Base-by-base conservation (phyloP, 2,888 invertebrate genomes). In the Eristalis arbustorum region DNA sequence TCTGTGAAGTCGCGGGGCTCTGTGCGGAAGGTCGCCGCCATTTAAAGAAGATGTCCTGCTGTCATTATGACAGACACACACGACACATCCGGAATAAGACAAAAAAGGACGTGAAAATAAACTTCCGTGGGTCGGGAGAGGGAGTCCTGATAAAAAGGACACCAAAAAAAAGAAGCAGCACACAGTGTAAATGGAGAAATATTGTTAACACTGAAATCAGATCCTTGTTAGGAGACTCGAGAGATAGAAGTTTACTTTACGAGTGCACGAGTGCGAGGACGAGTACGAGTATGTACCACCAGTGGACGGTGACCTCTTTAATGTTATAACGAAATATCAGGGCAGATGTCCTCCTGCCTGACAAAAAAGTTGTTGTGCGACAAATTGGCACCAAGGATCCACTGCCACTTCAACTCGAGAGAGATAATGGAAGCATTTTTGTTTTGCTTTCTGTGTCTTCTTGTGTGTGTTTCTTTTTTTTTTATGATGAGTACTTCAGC, bases 351-450 rank as follows among this genome's bases (percentile, higher is more conserved):
- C 59, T 59, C 59, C 59, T 31, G 31, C 1, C n/a, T 23, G 25
- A 13, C 18, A 13, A n/a, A 68, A 71, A 64, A 68, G 59, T 72
- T 76, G 77, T 73, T 72, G 40, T 66, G 82, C 82, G 82, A 83
- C 82, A 83, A 83, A 76, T 83, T 83, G 82, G 82, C 82, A 83
- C 82, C 77, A 83, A 71, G 72, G 42, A 82, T 62, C 22, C 25
- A n/a, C 40, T 62, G 64, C 76, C 72, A 82, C 56, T 59, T 82
- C 61, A 71, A 75, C 69, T 69, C 34, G 69, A 40, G 57, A 40
- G 57, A 79, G 72, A 72, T 79, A 79, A 79, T 72, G 72, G 72
- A 71, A 56, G n/a, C 14, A 23, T 40, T 66, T 66, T 49, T 49
- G 13, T 23, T 23, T 42, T 42, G 13, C 11, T 66, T 66, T 42